These are phyloP conservation scores for Campodea augens DNA, from an alignment of 1,140 invertebrate genomes.

Conservation along the genomic window DNA sequence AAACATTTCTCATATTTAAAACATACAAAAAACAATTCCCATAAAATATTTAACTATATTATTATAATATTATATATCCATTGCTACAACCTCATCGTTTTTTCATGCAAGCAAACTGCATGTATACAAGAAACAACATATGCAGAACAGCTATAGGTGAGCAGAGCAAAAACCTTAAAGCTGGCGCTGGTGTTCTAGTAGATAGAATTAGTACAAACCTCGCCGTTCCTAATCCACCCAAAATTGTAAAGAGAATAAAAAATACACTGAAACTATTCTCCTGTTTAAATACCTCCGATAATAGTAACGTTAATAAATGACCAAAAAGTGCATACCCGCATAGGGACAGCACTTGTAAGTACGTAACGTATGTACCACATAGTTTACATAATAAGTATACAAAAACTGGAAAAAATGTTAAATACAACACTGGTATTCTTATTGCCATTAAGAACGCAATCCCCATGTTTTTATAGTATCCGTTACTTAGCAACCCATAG, in stretches of 20 bases:
- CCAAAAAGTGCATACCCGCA: slow-evolving; percentile 29
- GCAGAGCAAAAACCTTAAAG: slow-evolving; percentile 26
- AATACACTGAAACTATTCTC: slow-evolving; percentile 25
- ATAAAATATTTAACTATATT: too few relatives aligned
- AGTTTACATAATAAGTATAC: slow-evolving; percentile 20
- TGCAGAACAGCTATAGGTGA: slow-evolving; percentile 23
- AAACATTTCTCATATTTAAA: too few relatives aligned
- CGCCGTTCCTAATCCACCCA: slow-evolving; percentile 26
- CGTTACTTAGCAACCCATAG: slow-evolving; percentile 21
- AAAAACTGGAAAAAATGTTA: slow-evolving; percentile 19
- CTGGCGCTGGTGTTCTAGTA: slow-evolving; percentile 24
- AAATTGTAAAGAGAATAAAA: slow-evolving; percentile 22
- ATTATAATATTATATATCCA: too few relatives aligned
- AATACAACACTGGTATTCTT: slow-evolving; percentile 19
- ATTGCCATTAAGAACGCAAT: slow-evolving; percentile 17
- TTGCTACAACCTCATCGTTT: too few relatives aligned
- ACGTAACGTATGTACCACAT: slow-evolving; percentile 19
- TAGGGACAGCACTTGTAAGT: slow-evolving; percentile 23
- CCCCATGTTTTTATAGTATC: slow-evolving; percentile 13
- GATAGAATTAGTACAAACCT: slow-evolving; percentile 25
- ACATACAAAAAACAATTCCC: too few relatives aligned
- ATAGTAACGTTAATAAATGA: slow-evolving; percentile 24
- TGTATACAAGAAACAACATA: slow-evolving; percentile 26
- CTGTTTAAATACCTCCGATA: slow-evolving; percentile 22
- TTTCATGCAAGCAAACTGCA: slow-evolving; percentile 28